These are phyloP conservation scores for Notarius quadriscutis DNA, from an alignment of 2,113 vertebrate genomes.

Conservation along the genomic window DNA sequence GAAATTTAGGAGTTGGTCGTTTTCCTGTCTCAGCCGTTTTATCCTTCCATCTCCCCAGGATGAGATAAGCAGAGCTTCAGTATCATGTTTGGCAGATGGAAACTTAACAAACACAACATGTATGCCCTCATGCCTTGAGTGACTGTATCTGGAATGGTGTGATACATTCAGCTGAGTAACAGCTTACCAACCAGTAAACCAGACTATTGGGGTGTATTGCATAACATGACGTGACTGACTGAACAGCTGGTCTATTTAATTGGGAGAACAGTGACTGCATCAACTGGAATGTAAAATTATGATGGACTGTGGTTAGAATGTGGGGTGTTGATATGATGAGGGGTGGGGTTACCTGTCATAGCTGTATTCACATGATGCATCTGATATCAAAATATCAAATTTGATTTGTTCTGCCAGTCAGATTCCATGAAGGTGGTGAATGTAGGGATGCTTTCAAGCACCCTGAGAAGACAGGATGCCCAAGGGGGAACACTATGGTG, in stretches of 20 bases:
- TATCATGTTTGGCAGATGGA: neutral
- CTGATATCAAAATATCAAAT: neutral
- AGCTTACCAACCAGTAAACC: neutral
- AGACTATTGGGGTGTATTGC: neutral
- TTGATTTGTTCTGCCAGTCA: neutral
- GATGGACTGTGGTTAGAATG: neutral
- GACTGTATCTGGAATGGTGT: no score
- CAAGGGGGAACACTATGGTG: neutral
- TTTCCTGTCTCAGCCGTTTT: neutral
- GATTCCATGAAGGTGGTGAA: neutral
- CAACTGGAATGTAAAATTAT: neutral
- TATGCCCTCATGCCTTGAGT: neutral
- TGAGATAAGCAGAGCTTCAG: neutral
- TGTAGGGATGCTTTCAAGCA: neutral
- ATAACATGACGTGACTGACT: neutral
- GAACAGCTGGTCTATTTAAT: neutral
- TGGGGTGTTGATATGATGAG: neutral
- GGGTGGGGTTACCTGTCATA: neutral
- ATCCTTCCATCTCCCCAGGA: slow-evolving; percentile 9
- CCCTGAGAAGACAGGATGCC: neutral
- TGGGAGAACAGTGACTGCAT: neutral
- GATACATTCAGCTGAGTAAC: neutral
- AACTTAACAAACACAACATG: neutral
- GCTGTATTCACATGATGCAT: neutral
- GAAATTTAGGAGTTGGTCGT: neutral